A percentile compares a stretch with the other conserved stretches of the same genome.
Evolutionary conservation across 2,113 vertebrate species (phyloP).

Genomic region (Silurus asotus): DNA sequence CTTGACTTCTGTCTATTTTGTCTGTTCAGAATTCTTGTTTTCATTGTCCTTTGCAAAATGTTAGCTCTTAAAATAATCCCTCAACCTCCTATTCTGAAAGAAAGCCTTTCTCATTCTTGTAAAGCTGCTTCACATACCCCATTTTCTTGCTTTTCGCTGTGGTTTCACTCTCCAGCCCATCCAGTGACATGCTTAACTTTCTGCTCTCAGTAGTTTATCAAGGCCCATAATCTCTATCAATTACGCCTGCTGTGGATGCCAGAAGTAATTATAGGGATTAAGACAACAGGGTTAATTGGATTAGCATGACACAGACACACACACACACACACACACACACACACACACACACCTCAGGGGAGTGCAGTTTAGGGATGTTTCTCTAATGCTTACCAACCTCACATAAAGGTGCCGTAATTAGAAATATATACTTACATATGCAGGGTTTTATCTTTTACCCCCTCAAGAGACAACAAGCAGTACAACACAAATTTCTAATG

Average conservation of each 20-base stretch:
- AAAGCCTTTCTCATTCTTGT: not conserved
- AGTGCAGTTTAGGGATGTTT: slow-evolving; percentile 1
- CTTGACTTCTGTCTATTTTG: not conserved
- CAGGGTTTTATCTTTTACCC: not conserved
- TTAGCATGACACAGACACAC: slow-evolving; percentile 46
- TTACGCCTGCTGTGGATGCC: slow-evolving; percentile 54
- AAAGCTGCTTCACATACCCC: not conserved
- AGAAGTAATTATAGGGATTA: slow-evolving; percentile 66
- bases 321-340: not conserved
- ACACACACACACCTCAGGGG: slow-evolving; percentile 17
- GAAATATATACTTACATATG: not conserved
- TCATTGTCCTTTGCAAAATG: not conserved
- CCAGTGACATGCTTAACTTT: slow-evolving; percentile 23
- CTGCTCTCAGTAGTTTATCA: slow-evolving; percentile 35
- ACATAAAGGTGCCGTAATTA: not conserved
- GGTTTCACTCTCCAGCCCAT: slow-evolving; percentile 6
- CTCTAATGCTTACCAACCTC: not conserved
- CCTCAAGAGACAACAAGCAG: not conserved
- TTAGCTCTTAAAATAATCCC: slow-evolving; percentile 12
- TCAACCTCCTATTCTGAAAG: not conserved
- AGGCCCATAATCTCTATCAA: slow-evolving; percentile 54
- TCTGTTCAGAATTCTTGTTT: not conserved
- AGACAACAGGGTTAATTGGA: slow-evolving; percentile 57
- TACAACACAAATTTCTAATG: not conserved
- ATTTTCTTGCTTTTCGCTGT: not conserved